A percentile compares a stretch with the other conserved stretches of the same genome.
phyloP scores from a whole-genome alignment of 2,888 invertebrate species.

The Drosophila limbata region DNA sequence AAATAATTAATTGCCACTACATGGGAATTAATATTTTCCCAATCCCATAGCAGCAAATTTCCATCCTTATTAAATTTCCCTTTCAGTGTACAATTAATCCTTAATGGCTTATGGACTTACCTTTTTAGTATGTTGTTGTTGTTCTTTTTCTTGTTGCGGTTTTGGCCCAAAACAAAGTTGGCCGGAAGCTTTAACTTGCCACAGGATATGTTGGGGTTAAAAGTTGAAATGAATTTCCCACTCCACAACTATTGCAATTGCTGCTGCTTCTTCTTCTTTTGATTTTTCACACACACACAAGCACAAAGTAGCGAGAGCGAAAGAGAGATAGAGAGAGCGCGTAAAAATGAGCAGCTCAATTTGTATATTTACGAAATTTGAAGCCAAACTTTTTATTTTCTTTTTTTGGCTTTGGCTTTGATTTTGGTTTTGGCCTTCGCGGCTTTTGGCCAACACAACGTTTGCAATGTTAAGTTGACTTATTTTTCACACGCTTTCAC shows the following conservation, averaged over 20 bases:
- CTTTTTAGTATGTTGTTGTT: slow-evolving; percentile 1
- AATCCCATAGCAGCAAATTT: neutral
- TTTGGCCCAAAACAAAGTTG: slow-evolving; percentile 29
- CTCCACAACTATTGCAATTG: slow-evolving; percentile 1
- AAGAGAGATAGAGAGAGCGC: slow-evolving; percentile 4
- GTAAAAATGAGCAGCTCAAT: slow-evolving; percentile 17
- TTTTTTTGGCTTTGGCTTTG: slow-evolving; percentile 22
- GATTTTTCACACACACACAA: slow-evolving; percentile 3
- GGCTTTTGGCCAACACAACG: slow-evolving; percentile 19
- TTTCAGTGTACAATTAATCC: slow-evolving; percentile 4
- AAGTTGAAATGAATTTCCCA: slow-evolving; percentile 11
- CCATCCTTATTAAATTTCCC: slow-evolving; percentile 21
- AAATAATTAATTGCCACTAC: too few relatives aligned
- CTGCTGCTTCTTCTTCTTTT: slow-evolving; percentile 1
- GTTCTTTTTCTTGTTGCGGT: slow-evolving; percentile 45
- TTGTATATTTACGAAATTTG: slow-evolving; percentile 21
- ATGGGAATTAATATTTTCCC: neutral
- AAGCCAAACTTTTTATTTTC: slow-evolving; percentile 24
- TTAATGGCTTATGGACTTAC: slow-evolving; percentile 2
- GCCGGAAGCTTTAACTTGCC: slow-evolving; percentile 65
- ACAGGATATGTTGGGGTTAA: slow-evolving; percentile 53
- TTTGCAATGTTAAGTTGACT: slow-evolving; percentile 50
- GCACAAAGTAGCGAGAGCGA: neutral
- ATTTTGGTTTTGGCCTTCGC: slow-evolving; percentile 25
- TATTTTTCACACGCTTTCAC: slow-evolving; percentile 77